Base-by-base conservation (phyloP, 92 coral and sea anemone species). In the Galaxea fascicularis region DNA sequence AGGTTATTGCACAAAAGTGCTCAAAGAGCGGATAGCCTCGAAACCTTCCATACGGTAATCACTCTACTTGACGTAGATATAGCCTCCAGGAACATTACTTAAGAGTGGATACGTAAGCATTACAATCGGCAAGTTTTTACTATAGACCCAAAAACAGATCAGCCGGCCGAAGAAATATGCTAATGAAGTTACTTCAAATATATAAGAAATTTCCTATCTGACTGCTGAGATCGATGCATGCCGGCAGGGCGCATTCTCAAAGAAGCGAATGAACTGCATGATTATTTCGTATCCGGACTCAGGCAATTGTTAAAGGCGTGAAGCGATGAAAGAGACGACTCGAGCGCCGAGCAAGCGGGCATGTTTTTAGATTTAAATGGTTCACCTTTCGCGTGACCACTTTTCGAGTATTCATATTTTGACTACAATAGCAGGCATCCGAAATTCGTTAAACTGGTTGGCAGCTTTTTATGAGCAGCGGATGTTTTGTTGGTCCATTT, bases 311-410 rank as follows among this genome's bases (percentile, higher is more conserved):
- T 7, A 58, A 54, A 57, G 58, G 35, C 12, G 11, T 21, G 59
- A 47, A 31, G 20, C 49, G 28, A 28, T 35, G 41, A 35, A 35
- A 21, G 66, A 15, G 21, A 25, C 41, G 58, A 28, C 52, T n/a
- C 9, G 68, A 26, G 35, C 16, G 28, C 69, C 52, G 29, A 39
- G 22, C 17, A 24, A 57, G 28, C 51, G n/a, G 17, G 47, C 51
- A 14, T 29, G 6, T 68, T 47, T 46, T 16, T 6, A 35, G 41
- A 13, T 29, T 30, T 4, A 27, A 4, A 18, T 30, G 16, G 52
- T 69, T 63, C 26, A 63, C 64, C 67, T 78, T 44, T 65, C 83
- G 83, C 83, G 83, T 78, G 83, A 78, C 74, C 18, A 12, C 9
- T 65, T 27, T 20, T 20, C 27, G 1, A 49, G 10, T 31, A n/a